Evolutionary conservation across 2,888 invertebrate species (phyloP).

Genomic region (Nymphalis polychloros): DNA sequence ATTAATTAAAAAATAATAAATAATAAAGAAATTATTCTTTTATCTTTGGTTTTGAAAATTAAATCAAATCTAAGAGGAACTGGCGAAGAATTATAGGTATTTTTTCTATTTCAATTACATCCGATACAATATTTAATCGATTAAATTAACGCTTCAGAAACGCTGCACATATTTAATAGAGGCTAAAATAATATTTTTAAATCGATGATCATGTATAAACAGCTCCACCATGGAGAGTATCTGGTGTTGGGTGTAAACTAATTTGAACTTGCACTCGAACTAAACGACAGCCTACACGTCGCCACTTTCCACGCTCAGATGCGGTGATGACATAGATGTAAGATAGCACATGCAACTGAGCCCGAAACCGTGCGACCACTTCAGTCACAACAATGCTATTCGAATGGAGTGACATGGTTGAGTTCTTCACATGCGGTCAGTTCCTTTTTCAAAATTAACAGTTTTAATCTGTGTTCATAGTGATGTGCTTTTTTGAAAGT

Average conservation of each 20-base stretch:
- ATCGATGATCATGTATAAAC: neutral
- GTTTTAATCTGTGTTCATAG: slow-evolving; percentile 40
- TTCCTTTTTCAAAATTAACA: slow-evolving; percentile 50
- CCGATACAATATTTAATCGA: no score
- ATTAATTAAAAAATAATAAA: no score
- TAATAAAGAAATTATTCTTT: no score
- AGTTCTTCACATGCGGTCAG: slow-evolving; percentile 75
- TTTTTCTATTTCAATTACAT: no score
- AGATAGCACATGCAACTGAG: slow-evolving; percentile 49
- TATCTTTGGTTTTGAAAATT: no score
- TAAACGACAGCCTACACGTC: slow-evolving; percentile 27
- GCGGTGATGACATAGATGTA: slow-evolving; percentile 53
- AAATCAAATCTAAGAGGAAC: no score
- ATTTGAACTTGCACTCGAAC: slow-evolving; percentile 60
- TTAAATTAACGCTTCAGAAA: no score
- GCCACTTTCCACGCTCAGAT: slow-evolving; percentile 49
- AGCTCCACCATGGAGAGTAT: neutral
- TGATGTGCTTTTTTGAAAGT: slow-evolving; percentile 13
- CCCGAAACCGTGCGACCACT: slow-evolving; percentile 59
- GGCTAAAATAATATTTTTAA: neutral
- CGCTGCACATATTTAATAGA: no score
- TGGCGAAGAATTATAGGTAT: no score
- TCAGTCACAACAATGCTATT: slow-evolving; percentile 76
- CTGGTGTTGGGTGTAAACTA: slow-evolving; percentile 12
- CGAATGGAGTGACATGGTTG: slow-evolving; percentile 78